Percentiles rank a stretch among this genome's conserved stretches.
phyloP scores from a whole-genome alignment of 2,113 vertebrate species.

The Tachuris rubrigastra region DNA sequence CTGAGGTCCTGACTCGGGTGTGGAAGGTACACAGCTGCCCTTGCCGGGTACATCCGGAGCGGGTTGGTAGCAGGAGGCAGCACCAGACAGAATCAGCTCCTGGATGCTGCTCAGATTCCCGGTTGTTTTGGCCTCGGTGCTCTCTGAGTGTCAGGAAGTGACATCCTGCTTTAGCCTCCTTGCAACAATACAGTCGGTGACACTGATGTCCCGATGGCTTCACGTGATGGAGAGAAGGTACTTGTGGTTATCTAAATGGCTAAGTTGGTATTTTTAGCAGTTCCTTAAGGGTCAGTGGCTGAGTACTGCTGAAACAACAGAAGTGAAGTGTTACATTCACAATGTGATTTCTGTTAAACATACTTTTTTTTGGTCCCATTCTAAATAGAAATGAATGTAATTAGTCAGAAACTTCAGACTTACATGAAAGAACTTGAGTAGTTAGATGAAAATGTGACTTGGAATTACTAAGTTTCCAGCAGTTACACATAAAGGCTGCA shows the following conservation, averaged over 20 bases:
- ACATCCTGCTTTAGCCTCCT: background rate
- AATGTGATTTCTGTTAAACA: background rate
- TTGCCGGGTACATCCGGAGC: rapidly evolving
- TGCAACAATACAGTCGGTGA: background rate
- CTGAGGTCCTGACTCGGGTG: background rate
- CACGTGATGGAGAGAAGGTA: background rate
- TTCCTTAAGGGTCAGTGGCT: background rate
- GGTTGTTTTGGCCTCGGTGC: background rate
- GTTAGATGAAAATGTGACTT: background rate
- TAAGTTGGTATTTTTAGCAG: background rate
- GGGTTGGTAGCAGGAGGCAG: background rate
- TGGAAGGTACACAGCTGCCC: background rate
- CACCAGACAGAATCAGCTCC: background rate
- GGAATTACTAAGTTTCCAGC: slow-evolving; percentile 12
- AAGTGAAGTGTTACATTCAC: background rate
- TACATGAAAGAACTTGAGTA: background rate
- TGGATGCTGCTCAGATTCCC: rapidly evolving
- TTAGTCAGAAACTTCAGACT: background rate
- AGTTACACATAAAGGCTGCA: slow-evolving; percentile 28
- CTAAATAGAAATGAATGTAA: background rate
- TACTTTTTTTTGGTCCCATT: rapidly evolving
- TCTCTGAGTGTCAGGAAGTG: background rate
- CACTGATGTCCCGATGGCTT: background rate
- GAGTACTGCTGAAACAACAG: background rate
- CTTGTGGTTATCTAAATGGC: background rate